These are phyloP conservation scores for Nebria salina DNA, from an alignment of 2,888 invertebrate genomes.

Conservation along the genomic window DNA sequence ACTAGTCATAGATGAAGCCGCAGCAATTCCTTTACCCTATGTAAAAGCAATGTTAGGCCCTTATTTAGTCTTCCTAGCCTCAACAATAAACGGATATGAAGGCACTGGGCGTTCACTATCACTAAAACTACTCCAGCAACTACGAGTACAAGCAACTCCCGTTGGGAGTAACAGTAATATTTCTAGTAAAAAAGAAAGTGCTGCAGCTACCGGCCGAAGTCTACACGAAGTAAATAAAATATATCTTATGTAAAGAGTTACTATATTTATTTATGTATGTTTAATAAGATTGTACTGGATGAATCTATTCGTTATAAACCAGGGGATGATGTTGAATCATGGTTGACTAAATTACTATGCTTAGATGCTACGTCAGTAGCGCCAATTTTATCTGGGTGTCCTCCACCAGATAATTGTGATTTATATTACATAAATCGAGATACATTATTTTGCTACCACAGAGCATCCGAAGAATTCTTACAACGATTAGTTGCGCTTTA, in stretches of 20 bases:
- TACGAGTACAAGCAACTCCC: slow-evolving; percentile 72
- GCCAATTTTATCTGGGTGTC: slow-evolving; percentile 80
- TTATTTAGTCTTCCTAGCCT: slow-evolving; percentile 93
- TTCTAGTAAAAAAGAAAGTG: slow-evolving; percentile 60
- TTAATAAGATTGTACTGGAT: slow-evolving; percentile 78
- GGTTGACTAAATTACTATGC: slow-evolving; percentile 92
- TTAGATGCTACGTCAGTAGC: slow-evolving; percentile 81
- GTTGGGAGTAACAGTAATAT: slow-evolving; percentile 66
- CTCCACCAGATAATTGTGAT: slow-evolving; percentile 88
- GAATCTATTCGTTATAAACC: slow-evolving; percentile 95
- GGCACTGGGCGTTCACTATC: slow-evolving; percentile 97
- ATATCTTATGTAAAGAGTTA: neutral
- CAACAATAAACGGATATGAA: slow-evolving; percentile 98
- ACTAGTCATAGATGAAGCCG: slow-evolving; percentile 97
- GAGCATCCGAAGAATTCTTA: slow-evolving; percentile 90
- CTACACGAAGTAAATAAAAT: slow-evolving; percentile 65
- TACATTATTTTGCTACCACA: slow-evolving; percentile 96
- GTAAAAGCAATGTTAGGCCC: slow-evolving; percentile 91
- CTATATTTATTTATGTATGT: neutral
- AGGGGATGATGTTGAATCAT: slow-evolving; percentile 87
- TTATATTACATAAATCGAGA: slow-evolving; percentile 90
- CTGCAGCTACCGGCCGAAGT: slow-evolving; percentile 65
- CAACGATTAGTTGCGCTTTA: slow-evolving; percentile 92
- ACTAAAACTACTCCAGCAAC: slow-evolving; percentile 90
- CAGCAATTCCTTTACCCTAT: slow-evolving; percentile 94